Evolutionary conservation across 1,140 invertebrate species (phyloP), one percentile per base, ranked within the genome.

Genomic region (Nasonia vitripennis): DNA sequence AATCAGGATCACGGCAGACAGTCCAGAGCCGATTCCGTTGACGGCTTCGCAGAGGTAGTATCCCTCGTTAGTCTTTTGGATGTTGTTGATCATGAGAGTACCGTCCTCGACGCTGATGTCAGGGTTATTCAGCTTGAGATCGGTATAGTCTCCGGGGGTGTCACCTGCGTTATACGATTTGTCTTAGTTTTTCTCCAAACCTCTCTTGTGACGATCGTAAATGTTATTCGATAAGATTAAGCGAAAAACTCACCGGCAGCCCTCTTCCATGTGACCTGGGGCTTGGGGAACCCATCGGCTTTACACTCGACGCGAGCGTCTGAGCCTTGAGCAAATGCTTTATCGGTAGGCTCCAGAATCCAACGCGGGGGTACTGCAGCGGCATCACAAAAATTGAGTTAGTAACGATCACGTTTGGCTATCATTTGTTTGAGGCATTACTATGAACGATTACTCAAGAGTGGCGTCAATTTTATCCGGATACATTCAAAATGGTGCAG

Each of bases 21-120:
- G 94, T 89, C 98, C 98, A 87, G 97, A 97, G 80, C 98, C 98
- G 90, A 99, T 98, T 88, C 98, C 97, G 93, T 99, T 99, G 45
- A 97, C 97, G 74, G 98, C 98, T 94, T 99, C 98, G 91, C 98
- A 99, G 31, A 99, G 94, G 93, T 99, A 99, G 91, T 98, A 98
- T 10, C 98, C 98, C 94, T 98, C 97, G 90, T 98, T 98, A 4
- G 95, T 96, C 93, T 98, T 98, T 91, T 97, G 96, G 88, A 98
- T 98, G 88, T 98, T 97, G 88, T 96, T 95, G 90, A 99, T 97
- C 51, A 96, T 95, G 67, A 98, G 93, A 80, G 97, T 98, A 83
- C 98, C 98, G 92, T 99, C 98, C 92, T 98, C 97, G 62, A 98
- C 96, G 93, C 97, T 97, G 80, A 98, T 97, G 89, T 97, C 96